A percentile compares a stretch with the other conserved stretches of the same genome.
Conservation (phyloP, 2,888 invertebrate genomes). For the Chelonus formosanus region DNA sequence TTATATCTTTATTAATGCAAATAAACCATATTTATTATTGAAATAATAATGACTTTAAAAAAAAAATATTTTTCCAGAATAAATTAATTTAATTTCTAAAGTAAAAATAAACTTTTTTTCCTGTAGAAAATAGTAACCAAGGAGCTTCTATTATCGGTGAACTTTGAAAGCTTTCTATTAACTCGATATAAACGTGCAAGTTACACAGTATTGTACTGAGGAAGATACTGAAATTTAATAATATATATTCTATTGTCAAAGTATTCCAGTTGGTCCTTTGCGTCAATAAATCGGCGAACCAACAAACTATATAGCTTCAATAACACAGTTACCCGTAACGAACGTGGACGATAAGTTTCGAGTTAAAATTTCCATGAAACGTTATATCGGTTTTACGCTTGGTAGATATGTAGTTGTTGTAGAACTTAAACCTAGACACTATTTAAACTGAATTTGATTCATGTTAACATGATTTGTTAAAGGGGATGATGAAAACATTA, state of each 20-base stretch:
- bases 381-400: slow-evolving; percentile 58
- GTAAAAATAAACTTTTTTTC: too few species aligned
- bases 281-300: slow-evolving; percentile 28
- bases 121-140: too few species aligned
- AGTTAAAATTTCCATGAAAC: slow-evolving; percentile 36
- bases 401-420: slow-evolving; percentile 28
- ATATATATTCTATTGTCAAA: neutral
- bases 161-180: neutral
- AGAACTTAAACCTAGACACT: too few species aligned
- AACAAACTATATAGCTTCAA: slow-evolving; percentile 28
- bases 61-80: too few species aligned
- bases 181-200: neutral
- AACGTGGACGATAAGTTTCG: slow-evolving; percentile 34
- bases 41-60: too few species aligned
- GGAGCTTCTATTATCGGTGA: too few species aligned
- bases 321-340: slow-evolving; percentile 36
- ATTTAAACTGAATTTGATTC: too few species aligned
- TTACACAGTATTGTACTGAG: neutral
- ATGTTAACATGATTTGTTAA: too few species aligned
- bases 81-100: too few species aligned
- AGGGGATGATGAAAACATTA: too few species aligned
- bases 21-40: too few species aligned
- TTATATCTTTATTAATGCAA: too few species aligned
- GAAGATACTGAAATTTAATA: neutral
- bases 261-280: neutral